Conservation (phyloP, 2,888 invertebrate species). For the Caenorhabditis angaria region DNA sequence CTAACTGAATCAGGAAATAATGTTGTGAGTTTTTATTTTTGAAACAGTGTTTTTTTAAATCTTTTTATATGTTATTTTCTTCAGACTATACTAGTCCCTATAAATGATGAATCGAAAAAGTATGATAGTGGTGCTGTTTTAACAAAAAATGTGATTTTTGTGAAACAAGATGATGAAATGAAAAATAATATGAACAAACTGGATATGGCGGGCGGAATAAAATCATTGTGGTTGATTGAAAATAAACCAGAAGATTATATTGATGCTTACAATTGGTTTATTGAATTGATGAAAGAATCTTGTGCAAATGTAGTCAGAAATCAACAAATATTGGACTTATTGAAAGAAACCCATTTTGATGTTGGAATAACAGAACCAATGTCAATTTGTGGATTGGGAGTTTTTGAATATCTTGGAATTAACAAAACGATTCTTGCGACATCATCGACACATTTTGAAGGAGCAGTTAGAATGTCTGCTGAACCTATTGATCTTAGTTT, state of each 20-base stretch:
- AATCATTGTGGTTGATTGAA: background rate
- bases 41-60: background rate
- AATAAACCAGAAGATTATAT: background rate
- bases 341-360: conserved; percentile 21
- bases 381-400: conserved; percentile 7
- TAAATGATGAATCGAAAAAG: background rate
- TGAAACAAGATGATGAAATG: background rate
- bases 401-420: conserved; percentile 20
- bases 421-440: conserved; percentile 15
- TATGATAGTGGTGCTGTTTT: background rate
- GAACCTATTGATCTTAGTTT: conserved; percentile 25
- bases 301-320: background rate
- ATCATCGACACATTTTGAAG: conserved; percentile 25
- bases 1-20: conserved; percentile 42
- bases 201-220: background rate
- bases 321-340: conserved; percentile 9
- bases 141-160: background rate
- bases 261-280: background rate
- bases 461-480: conserved; percentile 11
- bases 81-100: background rate
- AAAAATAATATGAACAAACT: background rate
- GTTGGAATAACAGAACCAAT: conserved; percentile 14
- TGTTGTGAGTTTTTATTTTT: conserved; percentile 28
- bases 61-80: background rate
- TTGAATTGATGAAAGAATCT: background rate